Conservation (phyloP, 2,113 vertebrate genomes). For the Ranitomeya variabilis region DNA sequence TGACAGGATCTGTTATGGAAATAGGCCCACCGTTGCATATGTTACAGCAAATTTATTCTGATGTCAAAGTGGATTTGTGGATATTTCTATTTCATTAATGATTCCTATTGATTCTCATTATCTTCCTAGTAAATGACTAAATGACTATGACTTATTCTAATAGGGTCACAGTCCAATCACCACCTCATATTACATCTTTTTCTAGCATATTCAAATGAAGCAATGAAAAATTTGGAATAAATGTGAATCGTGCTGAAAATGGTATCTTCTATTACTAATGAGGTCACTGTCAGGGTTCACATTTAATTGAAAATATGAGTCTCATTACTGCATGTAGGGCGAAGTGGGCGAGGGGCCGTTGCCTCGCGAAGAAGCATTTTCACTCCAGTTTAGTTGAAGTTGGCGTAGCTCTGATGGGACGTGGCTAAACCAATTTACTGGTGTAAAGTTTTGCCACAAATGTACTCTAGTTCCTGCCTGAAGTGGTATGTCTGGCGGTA, state of each 20-base stretch:
- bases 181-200: not conserved
- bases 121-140: slow-evolving; percentile 5
- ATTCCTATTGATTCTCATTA: not conserved
- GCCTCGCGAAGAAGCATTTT: not conserved
- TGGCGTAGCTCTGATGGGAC: no score
- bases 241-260: slow-evolving; percentile 20
- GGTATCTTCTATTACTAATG: slow-evolving; percentile 34
- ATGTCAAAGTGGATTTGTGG: not conserved
- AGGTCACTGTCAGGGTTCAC: not conserved
- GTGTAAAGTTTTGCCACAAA: no score
- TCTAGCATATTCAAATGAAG: slow-evolving; percentile 6
- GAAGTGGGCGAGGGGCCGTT: not conserved
- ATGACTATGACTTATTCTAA: slow-evolving; percentile 26
- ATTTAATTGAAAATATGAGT: not conserved
- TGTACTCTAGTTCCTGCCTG: no score
- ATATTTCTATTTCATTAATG: not conserved
- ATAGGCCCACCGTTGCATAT: not conserved
- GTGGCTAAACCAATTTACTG: no score
- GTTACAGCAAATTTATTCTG: not conserved
- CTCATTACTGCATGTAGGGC: slow-evolving; percentile 24
- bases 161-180: slow-evolving; percentile 22
- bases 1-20: not conserved
- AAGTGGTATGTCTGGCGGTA: no score
- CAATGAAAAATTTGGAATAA: not conserved
- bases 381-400: no score